phyloP scores from a whole-genome alignment of 2,888 invertebrate species.

The Tridacna crocea region DNA sequence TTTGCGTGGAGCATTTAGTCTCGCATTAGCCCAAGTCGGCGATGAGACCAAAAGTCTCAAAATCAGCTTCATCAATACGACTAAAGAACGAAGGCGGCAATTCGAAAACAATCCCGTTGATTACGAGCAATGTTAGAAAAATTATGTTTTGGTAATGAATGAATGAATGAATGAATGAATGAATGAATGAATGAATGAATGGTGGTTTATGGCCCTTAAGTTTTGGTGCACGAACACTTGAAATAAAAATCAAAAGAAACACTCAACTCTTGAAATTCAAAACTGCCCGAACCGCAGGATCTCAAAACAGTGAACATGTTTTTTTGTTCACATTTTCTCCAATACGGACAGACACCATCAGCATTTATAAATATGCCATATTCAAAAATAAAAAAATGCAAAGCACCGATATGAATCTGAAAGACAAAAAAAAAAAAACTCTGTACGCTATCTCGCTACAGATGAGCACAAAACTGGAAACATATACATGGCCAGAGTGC shows the following conservation, averaged over 20 bases:
- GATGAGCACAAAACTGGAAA: constrained; percentile 6
- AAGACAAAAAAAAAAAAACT: not conserved
- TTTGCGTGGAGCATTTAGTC: constrained; percentile 4
- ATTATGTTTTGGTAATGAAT: not conserved
- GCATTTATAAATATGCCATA: not conserved
- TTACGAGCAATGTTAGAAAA: constrained; percentile 3
- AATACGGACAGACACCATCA: constrained; percentile 4
- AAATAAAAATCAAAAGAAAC: not conserved
- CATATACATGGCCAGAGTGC: not conserved
- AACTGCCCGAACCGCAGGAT: not conserved
- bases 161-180: too few relatives aligned
- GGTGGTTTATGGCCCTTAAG: too few relatives aligned
- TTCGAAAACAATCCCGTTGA: constrained; percentile 10
- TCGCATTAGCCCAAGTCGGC: not conserved
- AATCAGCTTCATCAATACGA: not conserved
- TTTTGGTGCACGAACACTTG: not conserved
- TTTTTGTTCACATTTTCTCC: constrained; percentile 8
- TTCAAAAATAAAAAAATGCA: not conserved
- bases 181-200: too few relatives aligned
- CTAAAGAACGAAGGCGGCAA: constrained; percentile 4
- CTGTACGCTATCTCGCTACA: constrained; percentile 2
- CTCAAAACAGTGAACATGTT: not conserved
- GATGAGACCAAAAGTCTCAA: constrained; percentile 1
- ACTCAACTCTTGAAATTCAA: not conserved
- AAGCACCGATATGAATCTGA: constrained; percentile 1